Base-by-base conservation (phyloP, 2,113 vertebrate genomes). In the Chloropsis cyanopogon region DNA sequence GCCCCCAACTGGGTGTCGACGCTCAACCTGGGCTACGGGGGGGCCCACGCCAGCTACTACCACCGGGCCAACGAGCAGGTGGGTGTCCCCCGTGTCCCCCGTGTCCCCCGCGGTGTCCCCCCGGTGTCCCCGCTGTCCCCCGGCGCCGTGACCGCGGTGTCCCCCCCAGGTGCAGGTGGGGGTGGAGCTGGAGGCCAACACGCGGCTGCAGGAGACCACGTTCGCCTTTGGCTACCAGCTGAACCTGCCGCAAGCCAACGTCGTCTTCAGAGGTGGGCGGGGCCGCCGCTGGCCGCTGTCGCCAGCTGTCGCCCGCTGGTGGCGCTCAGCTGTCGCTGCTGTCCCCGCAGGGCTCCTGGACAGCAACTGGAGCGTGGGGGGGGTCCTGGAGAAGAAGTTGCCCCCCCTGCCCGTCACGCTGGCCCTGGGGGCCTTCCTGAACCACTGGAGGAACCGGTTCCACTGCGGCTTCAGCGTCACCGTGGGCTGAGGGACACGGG, bases 101-200 rank as follows among this genome's bases (percentile, higher is more conserved):
- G 95, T 3, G 37, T 18, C 25, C 23, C 65, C 31, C 9, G 2
- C 11, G n/a, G n/a, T 12, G 21, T 28, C 35, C 41, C 41, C 3
- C 1, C 5, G 3, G 16, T 5, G 26, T 13, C 33, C 15, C 23
- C 3, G 4, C 3, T 6, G 63, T 78, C 26, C 33, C 63, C 72
- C 3, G 7, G 6, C 46, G 1, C 39, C 2, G 12, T 29, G 35
- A 65, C 42, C 8, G 3, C 42, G 0, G 1, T 9, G 56, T 44
- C 61, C 24, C 8, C 28, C 26, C 92, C 96, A 99, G 99, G 99
- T 99, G 60, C 99, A 99, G 96, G 98, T 99, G 0, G 99, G 99
- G 15, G 99, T 99, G 89, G 99, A 99, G 96, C 99, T 99, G 96
- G 99, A 99, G 94, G 99, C 99, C 65, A 99, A 99, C 86, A 99